Percentiles rank a stretch among this genome's conserved stretches.
Evolutionary conservation across 2,888 invertebrate genomes (phyloP).

Genomic region (Dryomyza anilis): DNA sequence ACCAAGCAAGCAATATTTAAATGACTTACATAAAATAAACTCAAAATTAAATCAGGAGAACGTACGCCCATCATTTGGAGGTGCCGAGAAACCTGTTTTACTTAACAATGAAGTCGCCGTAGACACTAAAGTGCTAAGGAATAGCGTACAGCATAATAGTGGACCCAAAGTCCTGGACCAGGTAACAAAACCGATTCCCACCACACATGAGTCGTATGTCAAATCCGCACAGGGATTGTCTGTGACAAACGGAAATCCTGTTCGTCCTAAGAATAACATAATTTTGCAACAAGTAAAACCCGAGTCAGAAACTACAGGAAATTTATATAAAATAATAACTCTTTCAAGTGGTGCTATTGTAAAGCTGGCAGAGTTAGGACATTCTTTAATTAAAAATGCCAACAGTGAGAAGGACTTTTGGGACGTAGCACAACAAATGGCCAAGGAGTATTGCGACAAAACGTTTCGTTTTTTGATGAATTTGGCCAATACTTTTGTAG

Average conservation of each 20-base stretch:
- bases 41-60: constrained; percentile 43
- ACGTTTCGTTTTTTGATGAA: not conserved
- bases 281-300: not conserved
- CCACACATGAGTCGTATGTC: too few species aligned
- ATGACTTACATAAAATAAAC: constrained; percentile 50
- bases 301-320: not conserved
- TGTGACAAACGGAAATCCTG: not conserved
- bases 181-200: constrained; percentile 46
- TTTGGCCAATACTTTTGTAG: not conserved
- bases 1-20: constrained; percentile 52
- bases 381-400: not conserved
- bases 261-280: too few species aligned
- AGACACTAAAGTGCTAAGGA: constrained; percentile 43
- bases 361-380: not conserved
- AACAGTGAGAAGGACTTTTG: not conserved
- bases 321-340: not conserved
- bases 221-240: too few species aligned
- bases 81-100: constrained; percentile 43
- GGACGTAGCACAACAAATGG: not conserved
- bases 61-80: constrained; percentile 47
- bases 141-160: constrained; percentile 49
- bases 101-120: constrained; percentile 51
- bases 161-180: constrained; percentile 47
- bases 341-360: not conserved
- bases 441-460: not conserved